Percentiles rank a stretch among this genome's conserved stretches.
Conservation (phyloP, 2,113 vertebrate species). For the Microcebus griseorufus region DNA sequence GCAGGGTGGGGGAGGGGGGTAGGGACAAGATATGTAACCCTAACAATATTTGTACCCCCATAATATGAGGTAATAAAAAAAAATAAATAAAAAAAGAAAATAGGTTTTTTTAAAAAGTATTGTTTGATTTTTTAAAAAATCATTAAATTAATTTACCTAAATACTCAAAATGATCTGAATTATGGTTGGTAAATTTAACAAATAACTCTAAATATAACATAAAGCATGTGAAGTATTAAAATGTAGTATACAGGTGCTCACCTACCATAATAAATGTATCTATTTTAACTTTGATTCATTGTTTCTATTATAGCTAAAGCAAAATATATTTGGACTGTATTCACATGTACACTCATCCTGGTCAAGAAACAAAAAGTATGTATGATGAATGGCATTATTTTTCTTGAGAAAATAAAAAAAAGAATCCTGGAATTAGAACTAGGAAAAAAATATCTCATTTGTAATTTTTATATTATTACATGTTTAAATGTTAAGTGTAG, state of each 20-base stretch:
- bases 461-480: background rate
- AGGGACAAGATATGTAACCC: no score
- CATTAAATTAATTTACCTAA: background rate
- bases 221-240: background rate
- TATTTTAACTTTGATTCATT: slow-evolving; percentile 3
- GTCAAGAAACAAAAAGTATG: background rate
- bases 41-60: no score
- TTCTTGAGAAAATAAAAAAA: background rate
- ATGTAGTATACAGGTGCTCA: background rate
- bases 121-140: background rate
- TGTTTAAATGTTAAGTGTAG: background rate
- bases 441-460: background rate
- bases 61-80: no score
- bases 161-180: background rate
- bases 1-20: no score
- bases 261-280: background rate
- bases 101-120: background rate
- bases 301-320: background rate
- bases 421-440: background rate
- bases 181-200: background rate
- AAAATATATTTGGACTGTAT: background rate
- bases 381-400: background rate
- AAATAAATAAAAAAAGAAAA: background rate
- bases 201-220: background rate
- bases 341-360: background rate